These are phyloP conservation scores for Pherbina coryleti DNA, from an alignment of 2,888 invertebrate species.

Conservation along the genomic window DNA sequence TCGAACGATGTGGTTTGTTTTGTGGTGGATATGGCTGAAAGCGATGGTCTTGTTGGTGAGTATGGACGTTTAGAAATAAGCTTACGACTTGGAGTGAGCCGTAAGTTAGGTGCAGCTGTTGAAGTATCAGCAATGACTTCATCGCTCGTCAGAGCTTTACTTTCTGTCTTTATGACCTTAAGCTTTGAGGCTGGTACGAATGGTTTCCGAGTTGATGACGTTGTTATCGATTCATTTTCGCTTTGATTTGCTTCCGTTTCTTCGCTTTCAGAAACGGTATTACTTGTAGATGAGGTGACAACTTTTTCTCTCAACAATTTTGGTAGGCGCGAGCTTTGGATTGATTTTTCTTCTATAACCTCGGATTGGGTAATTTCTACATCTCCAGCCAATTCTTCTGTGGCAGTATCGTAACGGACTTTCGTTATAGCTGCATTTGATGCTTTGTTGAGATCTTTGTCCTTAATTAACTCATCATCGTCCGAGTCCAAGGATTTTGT, in stretches of 20 bases:
- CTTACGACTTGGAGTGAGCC: slow-evolving; percentile 56
- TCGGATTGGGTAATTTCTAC: neutral
- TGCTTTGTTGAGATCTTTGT: neutral
- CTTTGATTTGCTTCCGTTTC: slow-evolving; percentile 29
- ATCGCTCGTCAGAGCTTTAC: neutral
- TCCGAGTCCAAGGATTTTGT: too few relatives aligned
- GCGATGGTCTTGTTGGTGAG: slow-evolving; percentile 47
- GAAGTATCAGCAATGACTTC: neutral
- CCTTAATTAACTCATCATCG: too few relatives aligned
- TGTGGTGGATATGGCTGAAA: slow-evolving; percentile 43
- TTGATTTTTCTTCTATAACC: neutral
- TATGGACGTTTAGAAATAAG: slow-evolving; percentile 61
- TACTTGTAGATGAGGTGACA: slow-evolving; percentile 4
- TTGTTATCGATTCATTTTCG: slow-evolving; percentile 4
- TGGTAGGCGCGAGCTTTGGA: neutral
- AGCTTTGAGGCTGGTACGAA: slow-evolving; percentile 48
- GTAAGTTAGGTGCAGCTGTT: slow-evolving; percentile 31
- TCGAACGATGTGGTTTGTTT: slow-evolving; percentile 45
- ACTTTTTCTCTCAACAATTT: too few relatives aligned
- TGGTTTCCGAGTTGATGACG: slow-evolving; percentile 28
- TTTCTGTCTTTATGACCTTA: neutral
- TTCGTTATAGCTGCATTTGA: neutral
- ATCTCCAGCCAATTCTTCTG: too few relatives aligned
- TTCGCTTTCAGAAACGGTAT: slow-evolving; percentile 28
- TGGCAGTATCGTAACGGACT: too few relatives aligned